Percentiles rank a stretch among this genome's conserved stretches.
These are phyloP conservation scores for Candoia aspera DNA, from an alignment of 2,113 vertebrate species.

Conservation along the genomic window DNA sequence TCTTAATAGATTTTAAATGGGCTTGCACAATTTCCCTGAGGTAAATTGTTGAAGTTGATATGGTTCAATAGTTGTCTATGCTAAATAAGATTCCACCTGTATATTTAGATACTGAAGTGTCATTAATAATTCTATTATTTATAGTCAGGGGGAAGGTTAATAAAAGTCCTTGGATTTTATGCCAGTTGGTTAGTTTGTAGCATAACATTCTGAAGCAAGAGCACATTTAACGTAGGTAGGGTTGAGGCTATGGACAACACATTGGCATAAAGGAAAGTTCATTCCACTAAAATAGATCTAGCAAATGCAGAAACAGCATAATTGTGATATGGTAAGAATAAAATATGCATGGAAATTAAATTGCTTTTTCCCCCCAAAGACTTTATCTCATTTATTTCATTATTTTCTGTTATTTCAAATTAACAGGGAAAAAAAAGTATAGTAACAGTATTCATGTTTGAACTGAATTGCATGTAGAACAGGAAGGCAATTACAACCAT, in stretches of 20 bases:
- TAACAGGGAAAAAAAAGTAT: too few species aligned
- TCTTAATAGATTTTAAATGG: constrained; percentile 68
- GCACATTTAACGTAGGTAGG: not conserved
- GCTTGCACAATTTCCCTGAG: constrained; percentile 67
- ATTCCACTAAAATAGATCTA: not conserved
- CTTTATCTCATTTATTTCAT: too few species aligned
- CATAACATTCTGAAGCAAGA: fast-evolving
- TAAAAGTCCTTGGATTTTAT: fast-evolving
- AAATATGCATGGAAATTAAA: not conserved
- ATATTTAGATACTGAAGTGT: constrained; percentile 49
- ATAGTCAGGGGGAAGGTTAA: constrained; percentile 1
- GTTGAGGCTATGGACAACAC: not conserved
- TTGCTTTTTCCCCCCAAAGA: not conserved
- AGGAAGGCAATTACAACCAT: too few species aligned
- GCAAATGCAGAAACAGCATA: constrained; percentile 17
- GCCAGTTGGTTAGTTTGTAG: not conserved
- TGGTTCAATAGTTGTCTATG: constrained; percentile 63
- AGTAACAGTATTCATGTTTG: too few species aligned
- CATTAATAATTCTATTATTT: constrained; percentile 48
- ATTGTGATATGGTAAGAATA: constrained; percentile 29
- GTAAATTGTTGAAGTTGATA: constrained; percentile 66
- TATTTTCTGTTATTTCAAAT: too few species aligned
- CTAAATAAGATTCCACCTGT: constrained; percentile 61
- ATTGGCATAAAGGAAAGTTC: not conserved
- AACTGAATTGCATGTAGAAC: too few species aligned